These are phyloP conservation scores for Drosophila elegans DNA, from an alignment of 1,140 invertebrate genomes.

Conservation along the genomic window DNA sequence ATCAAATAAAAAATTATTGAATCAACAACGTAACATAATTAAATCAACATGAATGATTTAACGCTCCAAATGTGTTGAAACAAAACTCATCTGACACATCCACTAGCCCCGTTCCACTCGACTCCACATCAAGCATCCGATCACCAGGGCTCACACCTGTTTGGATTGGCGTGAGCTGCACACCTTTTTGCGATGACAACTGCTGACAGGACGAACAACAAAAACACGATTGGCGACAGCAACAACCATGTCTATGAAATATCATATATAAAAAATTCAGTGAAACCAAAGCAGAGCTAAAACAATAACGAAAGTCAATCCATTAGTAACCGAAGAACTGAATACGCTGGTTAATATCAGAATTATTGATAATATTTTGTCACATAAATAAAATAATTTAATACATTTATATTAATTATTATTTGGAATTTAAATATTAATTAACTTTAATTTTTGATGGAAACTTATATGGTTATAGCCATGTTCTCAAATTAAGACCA, in stretches of 20 bases:
- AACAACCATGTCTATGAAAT: conserved; percentile 44
- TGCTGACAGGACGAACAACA: conserved; percentile 64
- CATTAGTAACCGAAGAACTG: not conserved
- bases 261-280: conserved; percentile 32
- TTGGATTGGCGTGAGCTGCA: conserved; percentile 22
- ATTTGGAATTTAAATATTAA: too few species aligned
- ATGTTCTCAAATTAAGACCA: too few species aligned
- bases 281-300: conserved; percentile 22
- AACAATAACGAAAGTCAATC: not conserved
- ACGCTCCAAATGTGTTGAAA: conserved; percentile 74
- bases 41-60: conserved; percentile 83
- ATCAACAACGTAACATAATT: conserved; percentile 81
- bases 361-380: too few species aligned
- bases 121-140: conserved; percentile 31
- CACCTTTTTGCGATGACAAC: conserved; percentile 72
- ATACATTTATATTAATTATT: too few species aligned
- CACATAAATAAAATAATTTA: too few species aligned
- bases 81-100: conserved; percentile 50
- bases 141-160: conserved; percentile 22
- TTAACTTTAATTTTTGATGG: not conserved
- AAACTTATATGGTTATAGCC: too few species aligned
- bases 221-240: conserved; percentile 19
- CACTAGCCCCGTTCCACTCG: conserved; percentile 1
- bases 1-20: conserved; percentile 77
- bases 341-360: not conserved